Percentiles rank a stretch among this genome's conserved stretches.
Evolutionary conservation across 1,140 invertebrate genomes (phyloP).

Genomic region (Euglossa dilemma): DNA sequence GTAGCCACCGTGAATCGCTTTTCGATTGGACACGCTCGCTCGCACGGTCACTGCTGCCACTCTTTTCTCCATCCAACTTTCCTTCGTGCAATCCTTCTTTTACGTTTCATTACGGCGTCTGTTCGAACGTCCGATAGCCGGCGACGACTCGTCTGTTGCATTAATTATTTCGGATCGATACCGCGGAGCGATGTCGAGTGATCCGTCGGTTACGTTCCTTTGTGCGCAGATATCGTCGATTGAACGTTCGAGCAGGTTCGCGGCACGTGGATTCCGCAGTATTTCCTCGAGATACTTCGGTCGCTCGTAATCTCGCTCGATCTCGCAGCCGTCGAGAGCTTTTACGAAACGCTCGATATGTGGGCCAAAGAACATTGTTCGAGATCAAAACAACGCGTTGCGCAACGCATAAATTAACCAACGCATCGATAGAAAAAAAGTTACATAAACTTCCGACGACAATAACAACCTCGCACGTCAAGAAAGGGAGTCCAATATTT

Average conservation of each 20-base stretch:
- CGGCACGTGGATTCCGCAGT: background rate
- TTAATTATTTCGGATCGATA: background rate
- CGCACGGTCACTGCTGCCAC: background rate
- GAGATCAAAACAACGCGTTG: background rate
- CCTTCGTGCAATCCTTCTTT: background rate
- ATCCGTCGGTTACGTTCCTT: background rate
- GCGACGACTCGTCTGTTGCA: background rate
- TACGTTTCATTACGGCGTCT: background rate
- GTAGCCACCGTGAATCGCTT: conserved; percentile 27
- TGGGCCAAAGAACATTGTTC: background rate
- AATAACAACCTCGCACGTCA: background rate
- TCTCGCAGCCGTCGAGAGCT: too few relatives aligned
- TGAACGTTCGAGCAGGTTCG: too few relatives aligned
- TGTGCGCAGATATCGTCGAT: background rate
- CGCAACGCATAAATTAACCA: background rate
- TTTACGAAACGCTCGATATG: background rate
- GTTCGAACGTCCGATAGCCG: background rate
- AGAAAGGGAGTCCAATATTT: background rate
- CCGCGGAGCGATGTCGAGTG: too few relatives aligned
- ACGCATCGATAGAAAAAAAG: background rate
- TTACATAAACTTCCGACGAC: conserved; percentile 23
- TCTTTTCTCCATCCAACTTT: background rate
- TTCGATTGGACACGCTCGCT: conserved; percentile 20
- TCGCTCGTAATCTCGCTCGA: background rate
- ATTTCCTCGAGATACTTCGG: background rate